Evolutionary conservation across 2,113 vertebrate species (phyloP), one percentile per base, ranked within the genome.

Genomic region (Pelecanus crispus): DNA sequence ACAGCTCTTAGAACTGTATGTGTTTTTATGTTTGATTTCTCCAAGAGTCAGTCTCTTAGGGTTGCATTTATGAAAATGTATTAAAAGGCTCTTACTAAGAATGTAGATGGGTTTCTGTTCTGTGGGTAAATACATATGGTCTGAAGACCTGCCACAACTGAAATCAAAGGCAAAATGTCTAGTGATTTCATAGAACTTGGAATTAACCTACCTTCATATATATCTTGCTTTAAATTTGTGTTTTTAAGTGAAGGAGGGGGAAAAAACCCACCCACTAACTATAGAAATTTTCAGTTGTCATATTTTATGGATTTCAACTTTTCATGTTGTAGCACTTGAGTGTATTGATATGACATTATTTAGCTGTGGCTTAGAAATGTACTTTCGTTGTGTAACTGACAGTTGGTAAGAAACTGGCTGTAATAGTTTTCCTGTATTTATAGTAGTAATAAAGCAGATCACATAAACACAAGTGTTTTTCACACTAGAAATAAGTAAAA

Each of bases 391-490:
- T 67, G 8, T 77, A 83, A 65, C 53, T 95, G 28, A 61, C 52
- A 74, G 77, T 77, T 86, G 77, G 63, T 77, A 55, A 94, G 55
- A 95, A 92, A 65, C n/a, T 53, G 62, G 21, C 38, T 82, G 66
- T 42, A 77, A 79, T 36, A 70, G 21, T 55, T 91, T 83, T 65
- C 44, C 19, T 83, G 50, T 90, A 92, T 88, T 92, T 92, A 88
- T 88, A 84, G 73, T 53, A 83, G 80, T 92, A 94, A 78, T 87
- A 88, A 92, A 96, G 78, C 22, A 77, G 68, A 52, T 82, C 81
- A 85, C 72, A 63, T 92, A 88, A 97, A 94, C 40, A 80, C 44
- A 93, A 94, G 73, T 94, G 59, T 34, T 88, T 92, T 95, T 94
- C 87, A 75, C 68, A 85, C 92, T 81, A 82, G 71, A 92, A 94